phyloP scores from a whole-genome alignment of 2,888 invertebrate species.

The Apeira syringaria region DNA sequence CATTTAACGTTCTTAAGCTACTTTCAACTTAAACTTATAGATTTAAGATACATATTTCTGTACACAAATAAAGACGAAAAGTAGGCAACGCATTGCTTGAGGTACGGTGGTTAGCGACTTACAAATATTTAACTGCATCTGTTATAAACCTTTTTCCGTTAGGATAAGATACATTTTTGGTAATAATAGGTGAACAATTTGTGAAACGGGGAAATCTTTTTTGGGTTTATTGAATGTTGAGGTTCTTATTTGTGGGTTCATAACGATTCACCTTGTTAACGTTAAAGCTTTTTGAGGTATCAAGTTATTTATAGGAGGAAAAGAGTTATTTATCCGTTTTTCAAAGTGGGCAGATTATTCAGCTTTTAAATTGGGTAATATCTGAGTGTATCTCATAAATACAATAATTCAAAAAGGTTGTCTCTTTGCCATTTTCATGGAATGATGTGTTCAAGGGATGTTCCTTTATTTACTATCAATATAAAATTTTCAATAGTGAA shows the following conservation, averaged over 20 bases:
- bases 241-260: conserved; percentile 45
- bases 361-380: conserved; percentile 26
- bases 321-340: conserved; percentile 18
- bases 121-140: conserved; percentile 19
- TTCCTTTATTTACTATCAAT: too few relatives aligned
- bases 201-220: conserved; percentile 35
- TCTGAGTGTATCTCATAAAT: conserved; percentile 1
- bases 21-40: neutral
- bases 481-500: too few relatives aligned
- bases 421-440: too few relatives aligned
- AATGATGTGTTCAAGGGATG: too few relatives aligned
- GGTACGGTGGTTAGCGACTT: conserved; percentile 20
- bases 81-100: conserved; percentile 21
- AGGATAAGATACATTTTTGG: conserved; percentile 22
- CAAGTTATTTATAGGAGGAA: conserved; percentile 23
- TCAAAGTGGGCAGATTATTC: conserved; percentile 10
- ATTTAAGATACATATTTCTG: conserved; percentile 9
- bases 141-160: conserved; percentile 5
- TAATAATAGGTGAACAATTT: neutral
- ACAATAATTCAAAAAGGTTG: too few relatives aligned
- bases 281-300: conserved; percentile 24
- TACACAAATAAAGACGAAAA: conserved; percentile 3
- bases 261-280: conserved; percentile 53
- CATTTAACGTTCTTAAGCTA: conserved; percentile 27
- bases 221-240: conserved; percentile 45